Percentiles rank a stretch among this genome's conserved stretches.
phyloP scores from a whole-genome alignment of 2,888 invertebrate genomes.

The Cinara cedri region DNA sequence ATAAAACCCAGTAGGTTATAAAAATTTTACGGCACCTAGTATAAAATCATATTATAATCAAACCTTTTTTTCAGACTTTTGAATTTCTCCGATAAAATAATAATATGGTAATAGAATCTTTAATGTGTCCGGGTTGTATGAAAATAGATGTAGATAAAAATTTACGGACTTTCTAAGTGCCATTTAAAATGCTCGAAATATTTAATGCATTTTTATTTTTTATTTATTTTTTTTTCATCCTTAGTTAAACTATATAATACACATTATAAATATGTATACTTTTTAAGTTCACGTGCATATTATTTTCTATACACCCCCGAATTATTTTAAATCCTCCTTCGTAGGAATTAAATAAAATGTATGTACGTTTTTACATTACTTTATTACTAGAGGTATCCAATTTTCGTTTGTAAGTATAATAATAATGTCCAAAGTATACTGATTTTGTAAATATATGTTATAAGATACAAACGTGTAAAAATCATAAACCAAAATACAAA shows the following conservation, averaged over 20 bases:
- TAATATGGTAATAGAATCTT: conserved; percentile 17
- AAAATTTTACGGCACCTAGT: neutral
- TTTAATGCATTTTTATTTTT: neutral
- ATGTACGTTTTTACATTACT: neutral
- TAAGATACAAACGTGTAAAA: too few relatives aligned
- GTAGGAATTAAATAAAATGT: neutral
- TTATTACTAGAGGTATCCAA: neutral
- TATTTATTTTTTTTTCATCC: too few relatives aligned
- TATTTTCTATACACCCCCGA: neutral
- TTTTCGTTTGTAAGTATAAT: neutral
- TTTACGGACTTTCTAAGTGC: neutral
- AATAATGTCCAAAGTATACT: neutral
- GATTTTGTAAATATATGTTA: neutral
- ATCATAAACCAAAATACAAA: neutral
- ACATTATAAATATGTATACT: neutral
- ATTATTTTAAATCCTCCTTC: neutral
- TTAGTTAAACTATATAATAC: neutral
- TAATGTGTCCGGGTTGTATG: neutral
- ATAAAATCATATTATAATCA: conserved; percentile 4
- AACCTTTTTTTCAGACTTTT: neutral
- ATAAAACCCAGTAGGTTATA: neutral
- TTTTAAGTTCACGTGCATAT: neutral
- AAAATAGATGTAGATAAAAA: neutral
- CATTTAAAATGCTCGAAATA: neutral
- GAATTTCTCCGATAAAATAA: neutral